A percentile compares a stretch with the other conserved stretches of the same genome.
phyloP scores from a whole-genome alignment of 2,797 vertebrate species.

The Micropoecilia bifurca region DNA sequence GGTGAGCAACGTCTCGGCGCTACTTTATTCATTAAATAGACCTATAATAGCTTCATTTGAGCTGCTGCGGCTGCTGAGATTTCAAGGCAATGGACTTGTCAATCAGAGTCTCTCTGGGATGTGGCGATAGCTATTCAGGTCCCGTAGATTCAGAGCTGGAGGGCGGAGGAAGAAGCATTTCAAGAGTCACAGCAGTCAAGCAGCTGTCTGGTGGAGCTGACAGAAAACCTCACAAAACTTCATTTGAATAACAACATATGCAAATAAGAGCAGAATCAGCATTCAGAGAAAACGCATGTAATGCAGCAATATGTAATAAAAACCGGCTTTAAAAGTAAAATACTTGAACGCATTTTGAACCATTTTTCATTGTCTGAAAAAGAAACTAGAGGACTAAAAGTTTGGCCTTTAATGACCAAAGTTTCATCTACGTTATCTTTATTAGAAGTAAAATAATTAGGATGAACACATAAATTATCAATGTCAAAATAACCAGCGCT shows the following conservation, averaged over 20 bases:
- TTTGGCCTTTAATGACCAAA: too few species aligned
- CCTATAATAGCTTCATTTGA: conserved; percentile 59
- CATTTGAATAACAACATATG: neutral
- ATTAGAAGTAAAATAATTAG: too few species aligned
- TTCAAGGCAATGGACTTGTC: conserved; percentile 65
- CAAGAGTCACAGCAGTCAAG: conserved; percentile 16
- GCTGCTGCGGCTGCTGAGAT: conserved; percentile 22
- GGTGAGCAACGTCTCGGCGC: conserved; percentile 42
- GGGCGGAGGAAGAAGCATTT: neutral
- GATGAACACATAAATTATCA: too few species aligned
- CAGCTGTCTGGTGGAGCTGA: conserved; percentile 2
- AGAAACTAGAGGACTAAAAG: too few species aligned
- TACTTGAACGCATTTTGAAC: too few species aligned
- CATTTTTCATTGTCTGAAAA: too few species aligned
- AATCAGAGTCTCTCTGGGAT: conserved; percentile 52
- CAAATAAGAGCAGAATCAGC: neutral
- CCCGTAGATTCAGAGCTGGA: conserved; percentile 22
- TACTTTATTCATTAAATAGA: conserved; percentile 63
- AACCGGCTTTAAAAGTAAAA: too few species aligned
- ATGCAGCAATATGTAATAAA: too few species aligned
- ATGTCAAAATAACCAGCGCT: too few species aligned
- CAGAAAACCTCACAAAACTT: neutral
- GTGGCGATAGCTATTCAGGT: conserved; percentile 40
- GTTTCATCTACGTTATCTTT: too few species aligned
- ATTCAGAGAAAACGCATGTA: neutral